Evolutionary conservation across 2,113 vertebrate genomes (phyloP).

Genomic region (Microtus pennsylvanicus): DNA sequence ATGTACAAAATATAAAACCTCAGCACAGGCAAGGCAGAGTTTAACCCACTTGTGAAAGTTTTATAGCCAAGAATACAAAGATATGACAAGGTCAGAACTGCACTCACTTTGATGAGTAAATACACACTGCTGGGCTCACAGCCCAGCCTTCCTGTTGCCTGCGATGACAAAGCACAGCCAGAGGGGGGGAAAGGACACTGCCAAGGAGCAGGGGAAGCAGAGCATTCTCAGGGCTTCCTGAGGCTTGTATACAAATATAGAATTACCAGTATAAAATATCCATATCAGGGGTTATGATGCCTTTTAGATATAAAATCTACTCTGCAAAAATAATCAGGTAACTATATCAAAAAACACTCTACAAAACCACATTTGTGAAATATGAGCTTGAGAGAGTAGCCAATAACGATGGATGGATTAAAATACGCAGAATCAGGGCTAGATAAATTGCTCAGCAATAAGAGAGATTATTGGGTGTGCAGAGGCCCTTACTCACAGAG

Average conservation of each 20-base stretch:
- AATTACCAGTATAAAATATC: conserved; percentile 2
- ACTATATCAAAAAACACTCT: background rate
- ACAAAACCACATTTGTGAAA: background rate
- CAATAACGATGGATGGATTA: background rate
- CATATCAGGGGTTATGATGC: background rate
- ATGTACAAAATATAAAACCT: background rate
- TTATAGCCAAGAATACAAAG: background rate
- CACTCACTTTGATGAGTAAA: background rate
- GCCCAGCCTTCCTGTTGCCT: background rate
- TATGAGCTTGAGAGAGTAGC: background rate
- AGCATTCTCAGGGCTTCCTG: too few relatives aligned
- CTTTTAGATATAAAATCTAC: background rate
- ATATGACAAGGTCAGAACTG: background rate
- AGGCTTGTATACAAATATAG: background rate
- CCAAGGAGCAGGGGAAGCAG: background rate
- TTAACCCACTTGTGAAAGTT: conserved; percentile 38
- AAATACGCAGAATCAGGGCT: background rate
- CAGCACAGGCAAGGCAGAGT: background rate
- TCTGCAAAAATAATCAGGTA: conserved; percentile 1
- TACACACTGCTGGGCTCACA: background rate
- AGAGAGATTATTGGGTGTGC: background rate
- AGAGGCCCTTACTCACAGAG: background rate
- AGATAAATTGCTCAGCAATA: background rate
- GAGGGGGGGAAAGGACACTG: background rate
- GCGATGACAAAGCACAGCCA: background rate